Percentiles rank a stretch among this genome's conserved stretches.
Conservation (phyloP, 2,113 vertebrate species). For the Microcebus ravelobensis region DNA sequence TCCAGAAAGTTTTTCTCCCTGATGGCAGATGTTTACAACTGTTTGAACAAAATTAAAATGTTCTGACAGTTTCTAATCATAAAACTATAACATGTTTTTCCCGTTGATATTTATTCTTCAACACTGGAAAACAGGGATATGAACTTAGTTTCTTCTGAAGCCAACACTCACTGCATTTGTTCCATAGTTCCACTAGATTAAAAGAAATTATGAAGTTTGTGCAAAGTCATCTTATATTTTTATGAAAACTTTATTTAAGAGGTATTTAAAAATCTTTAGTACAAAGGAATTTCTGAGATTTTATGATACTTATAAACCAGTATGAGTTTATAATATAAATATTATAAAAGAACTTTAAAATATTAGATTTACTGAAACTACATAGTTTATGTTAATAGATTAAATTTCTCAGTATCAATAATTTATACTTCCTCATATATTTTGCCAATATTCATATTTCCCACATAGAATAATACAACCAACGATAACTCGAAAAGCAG, state of each 20-base stretch:
- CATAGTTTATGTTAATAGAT: not conserved
- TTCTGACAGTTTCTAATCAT: constrained; percentile 17
- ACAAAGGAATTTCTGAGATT: constrained; percentile 41
- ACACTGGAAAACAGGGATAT: not conserved
- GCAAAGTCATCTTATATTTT: not conserved
- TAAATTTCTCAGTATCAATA: not conserved
- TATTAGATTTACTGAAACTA: not conserved
- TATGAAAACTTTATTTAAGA: constrained; percentile 3
- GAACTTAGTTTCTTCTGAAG: not conserved
- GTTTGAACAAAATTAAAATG: not conserved
- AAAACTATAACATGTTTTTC: not conserved
- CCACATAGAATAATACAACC: not conserved
- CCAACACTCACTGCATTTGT: not conserved
- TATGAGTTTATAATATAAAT: not conserved
- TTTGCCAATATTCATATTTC: not conserved
- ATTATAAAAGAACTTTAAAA: not conserved
- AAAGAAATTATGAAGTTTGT: constrained; percentile 15
- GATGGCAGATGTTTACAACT: not conserved
- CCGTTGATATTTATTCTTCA: not conserved
- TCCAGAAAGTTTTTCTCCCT: constrained; percentile 31
- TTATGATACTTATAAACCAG: not conserved
- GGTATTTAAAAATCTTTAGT: not conserved
- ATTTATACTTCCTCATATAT: constrained; percentile 31
- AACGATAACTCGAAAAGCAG: not conserved
- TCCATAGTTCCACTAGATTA: not conserved